Evolutionary conservation across 2,113 vertebrate genomes (phyloP), one percentile per base, ranked within the genome.

Genomic region (Trachemys scripta): DNA sequence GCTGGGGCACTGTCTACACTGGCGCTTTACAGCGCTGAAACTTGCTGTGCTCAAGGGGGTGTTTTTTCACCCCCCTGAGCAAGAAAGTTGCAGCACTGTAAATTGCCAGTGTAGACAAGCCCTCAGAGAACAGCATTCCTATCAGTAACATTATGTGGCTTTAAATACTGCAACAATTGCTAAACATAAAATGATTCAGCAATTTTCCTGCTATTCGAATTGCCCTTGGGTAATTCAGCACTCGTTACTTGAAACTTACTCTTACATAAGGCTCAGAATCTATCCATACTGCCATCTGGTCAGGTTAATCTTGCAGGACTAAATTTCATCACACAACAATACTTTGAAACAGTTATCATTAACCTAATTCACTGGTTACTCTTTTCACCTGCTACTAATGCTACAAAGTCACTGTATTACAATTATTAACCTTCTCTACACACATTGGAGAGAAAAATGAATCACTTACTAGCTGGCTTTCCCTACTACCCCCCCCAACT

Each of bases 281-380:
- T 47, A 62, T 11, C 65, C 75, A 8, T 38, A 42, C 42, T 81
- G 81, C 81, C 91, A 84, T 85, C 75, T 72, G 81, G n/a, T 42
- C 83, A 76, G 38, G 22, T 82, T 92, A 95, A 88, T 82, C 45
- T 49, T 56, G 29, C 84, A 85, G 62, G 47, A 82, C 14, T 82
- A 29, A 69, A 49, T 1, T 5, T 82, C 90, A 95, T 82, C 53
- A 65, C 80, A 91, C n/a, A 89, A 91, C 92, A 83, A 10, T 35
- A 72, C 51, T 93, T 89, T 56, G 69, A 85, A 92, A 78, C 50
- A 87, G 84, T 76, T 90, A 90, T 75, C 85, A 93, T 93, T 81
- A 95, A 90, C 50, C 80, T 94, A 85, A 79, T 90, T 84, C 90
- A 82, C 1, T 78, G 84, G 79, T 29, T 89, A 90, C 16, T 6